Percentiles rank a stretch among this genome's conserved stretches.
These are phyloP conservation scores for Petrolisthes manimaculis DNA, from an alignment of 2,888 invertebrate genomes.

Conservation along the genomic window DNA sequence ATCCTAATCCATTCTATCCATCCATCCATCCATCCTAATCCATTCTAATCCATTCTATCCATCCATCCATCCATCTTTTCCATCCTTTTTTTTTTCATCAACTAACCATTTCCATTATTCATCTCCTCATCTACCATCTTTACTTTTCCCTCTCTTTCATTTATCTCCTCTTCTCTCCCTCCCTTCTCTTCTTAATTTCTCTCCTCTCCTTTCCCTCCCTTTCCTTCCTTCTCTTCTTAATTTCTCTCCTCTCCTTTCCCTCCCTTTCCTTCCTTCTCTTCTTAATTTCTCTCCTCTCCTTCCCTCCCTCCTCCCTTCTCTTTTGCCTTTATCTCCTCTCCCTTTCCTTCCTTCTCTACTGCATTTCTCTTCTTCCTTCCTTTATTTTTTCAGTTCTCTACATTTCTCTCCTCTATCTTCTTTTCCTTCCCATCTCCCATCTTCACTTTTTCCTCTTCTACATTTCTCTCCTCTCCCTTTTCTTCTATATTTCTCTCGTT, in stretches of 20 bases:
- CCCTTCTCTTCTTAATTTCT: background rate
- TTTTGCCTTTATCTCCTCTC: background rate
- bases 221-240: background rate
- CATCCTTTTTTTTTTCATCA: background rate
- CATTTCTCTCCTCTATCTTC: background rate
- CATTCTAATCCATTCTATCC: too few relatives aligned
- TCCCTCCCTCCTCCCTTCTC: background rate
- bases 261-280: background rate
- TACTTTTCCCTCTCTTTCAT: background rate
- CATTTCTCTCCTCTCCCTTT: background rate
- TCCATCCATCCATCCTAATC: too few relatives aligned
- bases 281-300: background rate
- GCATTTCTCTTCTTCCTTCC: background rate
- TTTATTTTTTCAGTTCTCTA: background rate
- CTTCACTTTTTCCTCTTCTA: background rate
- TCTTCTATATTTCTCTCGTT: background rate
- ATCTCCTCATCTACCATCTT: background rate
- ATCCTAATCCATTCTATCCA: too few relatives aligned
- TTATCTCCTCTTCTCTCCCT: background rate
- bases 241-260: background rate
- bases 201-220: background rate
- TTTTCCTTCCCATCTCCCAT: background rate
- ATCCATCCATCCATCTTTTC: background rate
- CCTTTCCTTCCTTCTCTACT: background rate
- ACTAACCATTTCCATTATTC: background rate